Evolutionary conservation across 2,113 vertebrate genomes (phyloP).

Genomic region (Rhabdomys dilectus): DNA sequence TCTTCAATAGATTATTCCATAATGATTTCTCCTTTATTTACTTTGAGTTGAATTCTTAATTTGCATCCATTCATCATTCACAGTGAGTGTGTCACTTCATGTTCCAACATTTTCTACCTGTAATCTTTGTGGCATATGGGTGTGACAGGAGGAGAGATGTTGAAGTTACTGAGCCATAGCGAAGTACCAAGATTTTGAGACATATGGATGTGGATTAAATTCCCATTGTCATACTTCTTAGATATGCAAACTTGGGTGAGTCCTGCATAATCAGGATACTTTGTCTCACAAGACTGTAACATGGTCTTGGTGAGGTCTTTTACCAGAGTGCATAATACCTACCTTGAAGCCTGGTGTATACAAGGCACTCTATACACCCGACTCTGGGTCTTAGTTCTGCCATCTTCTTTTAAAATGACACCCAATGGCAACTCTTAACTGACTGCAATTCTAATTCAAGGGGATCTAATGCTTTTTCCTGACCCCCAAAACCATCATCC

Average conservation of each 20-base stretch:
- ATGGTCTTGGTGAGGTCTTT: not conserved
- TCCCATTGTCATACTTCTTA: not conserved
- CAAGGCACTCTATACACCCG: too few species aligned
- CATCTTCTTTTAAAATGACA: not conserved
- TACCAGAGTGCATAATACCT: fast-evolving
- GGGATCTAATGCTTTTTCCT: not conserved
- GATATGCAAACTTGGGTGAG: not conserved
- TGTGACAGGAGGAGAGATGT: not conserved
- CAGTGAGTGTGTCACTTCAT: not conserved
- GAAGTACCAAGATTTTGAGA: not conserved
- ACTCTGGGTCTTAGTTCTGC: not conserved
- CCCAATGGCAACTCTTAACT: not conserved
- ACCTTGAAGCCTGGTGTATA: not conserved
- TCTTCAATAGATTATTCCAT: not conserved
- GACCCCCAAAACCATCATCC: not conserved
- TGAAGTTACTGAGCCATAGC: not conserved
- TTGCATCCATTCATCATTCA: not conserved
- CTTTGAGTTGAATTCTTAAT: not conserved
- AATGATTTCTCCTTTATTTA: not conserved
- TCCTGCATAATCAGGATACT: not conserved
- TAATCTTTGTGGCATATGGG: not conserved
- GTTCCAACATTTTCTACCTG: not conserved
- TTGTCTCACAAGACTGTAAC: not conserved
- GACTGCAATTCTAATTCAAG: not conserved
- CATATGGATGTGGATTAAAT: not conserved